A percentile compares a stretch with the other conserved stretches of the same genome.
Conservation (phyloP, 2,113 vertebrate genomes). For the Lepus americanus region DNA sequence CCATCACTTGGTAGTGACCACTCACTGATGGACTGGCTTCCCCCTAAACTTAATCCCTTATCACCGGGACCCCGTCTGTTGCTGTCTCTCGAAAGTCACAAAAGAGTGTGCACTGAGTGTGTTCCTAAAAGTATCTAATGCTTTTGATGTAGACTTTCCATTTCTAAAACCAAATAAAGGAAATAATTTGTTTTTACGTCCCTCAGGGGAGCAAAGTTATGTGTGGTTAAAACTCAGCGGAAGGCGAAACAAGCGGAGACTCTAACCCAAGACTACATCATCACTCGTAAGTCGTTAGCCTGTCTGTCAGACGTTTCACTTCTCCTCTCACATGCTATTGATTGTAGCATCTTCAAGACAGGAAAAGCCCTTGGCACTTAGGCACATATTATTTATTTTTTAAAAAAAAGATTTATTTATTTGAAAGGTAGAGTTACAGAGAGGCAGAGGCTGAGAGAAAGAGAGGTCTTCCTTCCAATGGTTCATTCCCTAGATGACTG, state of each 20-base stretch:
- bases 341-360: not conserved
- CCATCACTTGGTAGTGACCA: not conserved
- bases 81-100: not conserved
- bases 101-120: not conserved
- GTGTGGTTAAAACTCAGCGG: slow-evolving; percentile 96
- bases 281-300: slow-evolving; percentile 93
- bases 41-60: not conserved
- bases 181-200: slow-evolving; percentile 72
- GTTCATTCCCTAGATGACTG: too few species aligned
- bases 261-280: slow-evolving; percentile 98
- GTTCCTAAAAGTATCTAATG: slow-evolving; percentile 51
- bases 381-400: not conserved
- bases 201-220: slow-evolving; percentile 96
- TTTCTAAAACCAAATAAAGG: slow-evolving; percentile 67
- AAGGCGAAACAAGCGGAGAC: slow-evolving; percentile 96
- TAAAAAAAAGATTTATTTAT: too few species aligned
- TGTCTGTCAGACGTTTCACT: not conserved
- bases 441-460: too few species aligned
- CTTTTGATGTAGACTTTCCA: slow-evolving; percentile 69
- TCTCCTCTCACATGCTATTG: not conserved
- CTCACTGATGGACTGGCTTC: not conserved
- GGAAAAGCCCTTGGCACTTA: not conserved
- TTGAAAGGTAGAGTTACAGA: too few species aligned
- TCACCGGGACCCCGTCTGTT: slow-evolving; percentile 23
- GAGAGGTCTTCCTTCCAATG: too few species aligned